Base-by-base conservation (phyloP, 2,797 vertebrate genomes). In the Lutjanus campechanus region DNA sequence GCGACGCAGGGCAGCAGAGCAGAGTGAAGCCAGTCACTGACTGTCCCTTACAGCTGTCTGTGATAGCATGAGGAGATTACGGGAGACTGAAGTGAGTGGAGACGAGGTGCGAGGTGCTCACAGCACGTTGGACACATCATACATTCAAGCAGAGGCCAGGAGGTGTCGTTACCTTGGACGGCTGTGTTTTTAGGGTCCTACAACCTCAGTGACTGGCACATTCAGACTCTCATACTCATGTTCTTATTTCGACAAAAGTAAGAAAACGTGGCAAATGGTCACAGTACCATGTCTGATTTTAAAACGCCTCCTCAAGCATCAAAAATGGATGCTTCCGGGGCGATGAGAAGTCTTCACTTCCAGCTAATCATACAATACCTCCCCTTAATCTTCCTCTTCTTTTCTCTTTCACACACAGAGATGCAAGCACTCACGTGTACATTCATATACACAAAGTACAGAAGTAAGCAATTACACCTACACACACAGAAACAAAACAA, bases 91-190 rank as follows among this genome's bases (percentile, higher is more conserved):
- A 73, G 67, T 58, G 69, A 82, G 70, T 44, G 68, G 75, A 74
- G 79, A 83, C 68, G 89, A n/a, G n/a, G 63, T 53, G 69, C 59
- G 70, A 81, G 84, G 89, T 56, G 82, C 79, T 92, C 83, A 86
- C 90, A 90, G 88, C 88, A 91, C 63, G 70, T 84, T 84, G 58
- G 85, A 91, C 81, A 88, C 83, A 67, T 88, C 86, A 67, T 90
- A 93, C 91, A 91, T 92, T 94, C 90, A 88, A 64, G 88, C 87
- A 90, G 84, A 88, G 82, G 77, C 84, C 77, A 59, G 64, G 70
- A 89, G 81, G 79, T 76, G 79, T 81, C 65, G 55, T 82, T 82
- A 79, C 82, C 76, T 82, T 22, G 62, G 85, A 90, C 62, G 69
- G 86, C 85, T 89, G 73, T 63, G 49, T 79, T 83, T 86, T 13